phyloP scores from a whole-genome alignment of 1,140 invertebrate species.

The Stenopsyche tienmushanensis region DNA sequence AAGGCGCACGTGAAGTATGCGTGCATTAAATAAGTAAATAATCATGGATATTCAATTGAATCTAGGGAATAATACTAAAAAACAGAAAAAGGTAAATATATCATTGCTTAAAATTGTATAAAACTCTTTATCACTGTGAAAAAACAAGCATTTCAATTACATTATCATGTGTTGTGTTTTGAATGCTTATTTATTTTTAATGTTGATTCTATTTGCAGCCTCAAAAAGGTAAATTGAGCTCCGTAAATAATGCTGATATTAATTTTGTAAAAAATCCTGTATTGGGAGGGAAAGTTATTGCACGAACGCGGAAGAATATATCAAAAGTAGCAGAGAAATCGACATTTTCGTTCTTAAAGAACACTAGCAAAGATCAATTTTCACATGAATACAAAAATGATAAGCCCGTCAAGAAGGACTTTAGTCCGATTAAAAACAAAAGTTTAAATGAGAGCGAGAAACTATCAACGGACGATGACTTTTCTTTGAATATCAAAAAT shows the following conservation, averaged over 20 bases:
- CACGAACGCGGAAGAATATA: constrained; percentile 48
- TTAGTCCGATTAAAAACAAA: no score
- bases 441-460: no score
- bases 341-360: constrained; percentile 33
- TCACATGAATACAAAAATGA: no score
- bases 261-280: constrained; percentile 51
- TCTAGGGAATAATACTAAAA: constrained; percentile 19
- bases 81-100: constrained; percentile 29
- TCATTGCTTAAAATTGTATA: not conserved
- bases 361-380: not conserved
- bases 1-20: constrained; percentile 16
- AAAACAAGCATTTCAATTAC: no score
- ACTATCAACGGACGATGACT: no score
- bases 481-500: constrained; percentile 9
- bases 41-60: constrained; percentile 40
- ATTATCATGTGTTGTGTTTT: not conserved
- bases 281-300: constrained; percentile 53
- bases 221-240: not conserved
- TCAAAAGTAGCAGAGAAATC: constrained; percentile 28
- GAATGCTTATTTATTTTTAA: not conserved
- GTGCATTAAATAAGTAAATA: no score
- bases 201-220: not conserved
- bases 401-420: no score
- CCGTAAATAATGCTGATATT: constrained; percentile 5
- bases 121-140: not conserved